Base-by-base conservation (phyloP, 2,113 vertebrate genomes). In the Morone chrysops region DNA sequence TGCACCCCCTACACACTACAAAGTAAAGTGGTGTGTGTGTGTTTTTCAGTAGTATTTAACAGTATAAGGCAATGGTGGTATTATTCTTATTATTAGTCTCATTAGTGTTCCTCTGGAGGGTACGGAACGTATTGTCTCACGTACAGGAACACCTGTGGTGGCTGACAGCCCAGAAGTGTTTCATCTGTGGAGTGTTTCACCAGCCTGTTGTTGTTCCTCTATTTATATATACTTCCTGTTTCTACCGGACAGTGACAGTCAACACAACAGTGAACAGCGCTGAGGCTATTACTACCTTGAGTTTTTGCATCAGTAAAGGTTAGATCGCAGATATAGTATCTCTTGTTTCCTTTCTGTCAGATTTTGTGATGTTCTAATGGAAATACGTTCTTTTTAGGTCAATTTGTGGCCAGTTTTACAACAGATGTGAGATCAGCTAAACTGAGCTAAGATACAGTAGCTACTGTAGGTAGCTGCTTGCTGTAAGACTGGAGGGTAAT, bases 141-240 rank as follows among this genome's bases (percentile, higher is more conserved):
- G 5, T 57, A 40, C 6, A 8, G 31, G 31, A 74, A 72, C 11
- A 16, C 7, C 45, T 83, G 54, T 69, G 75, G 81, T 80, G 51
- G 70, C 48, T 14, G 4, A 61, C 45, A 4, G 11, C 38, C 11
- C 43, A 56, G 57, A 57, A 75, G 53, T 73, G 82, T 70, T 77
- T 90, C 47, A 84, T 85, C 18, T 70, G 53, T 59, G 31, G 13
- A 78, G 80, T 40, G 57, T 90, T 90, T 87, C 85, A 84, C 60
- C 74, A 72, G 84, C 61, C 67, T 75, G 71, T 66, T 56, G 61
- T 77, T 91, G 73, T 93, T 94, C 92, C 94, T 87, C 89, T 93
- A 90, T 93, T 93, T 63, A 60, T 80, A 89, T 53, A 62, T 3
- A 48, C 91, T 94, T 94, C 92, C 94, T 93, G 88, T 92, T 94